Conservation (phyloP, 2,888 invertebrate species). For the Gymnosoma rotundatum region DNA sequence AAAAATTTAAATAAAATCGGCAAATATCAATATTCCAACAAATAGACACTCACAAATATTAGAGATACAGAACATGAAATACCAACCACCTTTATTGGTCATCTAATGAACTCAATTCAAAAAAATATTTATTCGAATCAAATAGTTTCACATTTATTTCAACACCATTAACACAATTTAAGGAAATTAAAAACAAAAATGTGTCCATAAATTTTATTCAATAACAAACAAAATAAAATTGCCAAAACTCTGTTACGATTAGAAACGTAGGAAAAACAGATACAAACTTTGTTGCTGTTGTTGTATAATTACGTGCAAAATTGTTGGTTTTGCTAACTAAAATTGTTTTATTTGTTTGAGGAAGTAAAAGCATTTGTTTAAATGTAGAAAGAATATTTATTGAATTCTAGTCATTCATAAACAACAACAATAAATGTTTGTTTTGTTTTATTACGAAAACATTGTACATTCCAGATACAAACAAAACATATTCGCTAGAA, state of each 20-base stretch:
- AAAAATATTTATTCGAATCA: slow-evolving; percentile 37
- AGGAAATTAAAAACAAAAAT: neutral
- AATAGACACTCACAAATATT: neutral
- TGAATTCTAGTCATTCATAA: slow-evolving; percentile 19
- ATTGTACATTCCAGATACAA: no score
- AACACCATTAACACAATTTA: neutral
- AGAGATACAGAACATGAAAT: neutral
- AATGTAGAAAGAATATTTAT: slow-evolving; percentile 19
- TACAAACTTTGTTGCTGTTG: neutral
- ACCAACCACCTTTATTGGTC: neutral
- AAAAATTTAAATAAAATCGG: slow-evolving; percentile 57
- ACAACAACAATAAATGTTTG: slow-evolving; percentile 7
- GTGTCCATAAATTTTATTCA: slow-evolving; percentile 38
- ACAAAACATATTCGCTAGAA: no score
- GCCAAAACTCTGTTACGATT: slow-evolving; percentile 1
- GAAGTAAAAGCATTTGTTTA: slow-evolving; percentile 15
- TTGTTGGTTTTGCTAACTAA: no score
- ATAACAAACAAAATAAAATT: slow-evolving; percentile 24
- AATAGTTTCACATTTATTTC: slow-evolving; percentile 40
- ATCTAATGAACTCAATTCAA: slow-evolving; percentile 59
- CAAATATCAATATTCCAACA: slow-evolving; percentile 14
- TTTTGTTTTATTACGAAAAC: slow-evolving; percentile 6
- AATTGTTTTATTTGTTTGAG: neutral
- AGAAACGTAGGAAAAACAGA: slow-evolving; percentile 22
- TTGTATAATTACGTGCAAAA: neutral